phyloP scores from a whole-genome alignment of 2,113 vertebrate species.

The Echinops telfairi region DNA sequence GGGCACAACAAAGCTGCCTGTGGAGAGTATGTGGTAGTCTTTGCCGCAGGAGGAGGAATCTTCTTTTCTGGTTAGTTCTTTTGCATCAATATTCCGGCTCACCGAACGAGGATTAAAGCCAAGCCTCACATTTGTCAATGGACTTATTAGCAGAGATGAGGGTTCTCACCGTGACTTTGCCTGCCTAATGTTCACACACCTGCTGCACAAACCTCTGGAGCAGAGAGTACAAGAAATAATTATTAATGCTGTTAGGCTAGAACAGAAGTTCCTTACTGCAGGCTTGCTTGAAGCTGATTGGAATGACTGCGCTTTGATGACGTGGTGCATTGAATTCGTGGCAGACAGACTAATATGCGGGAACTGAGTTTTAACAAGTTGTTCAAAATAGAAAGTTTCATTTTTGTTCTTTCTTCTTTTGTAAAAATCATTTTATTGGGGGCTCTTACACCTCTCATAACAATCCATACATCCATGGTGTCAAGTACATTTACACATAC shows the following conservation, averaged over 20 bases:
- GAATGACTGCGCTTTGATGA: constrained; percentile 97
- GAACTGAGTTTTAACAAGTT: constrained; percentile 97
- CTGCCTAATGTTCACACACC: constrained; percentile 98
- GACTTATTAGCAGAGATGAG: constrained; percentile 99
- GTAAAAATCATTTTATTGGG: no score
- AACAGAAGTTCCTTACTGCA: constrained; percentile 96
- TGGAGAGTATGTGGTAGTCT: constrained; percentile 94
- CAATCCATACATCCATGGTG: no score
- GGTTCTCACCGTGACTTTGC: constrained; percentile 98
- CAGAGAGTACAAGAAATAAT: constrained; percentile 91
- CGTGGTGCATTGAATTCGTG: constrained; percentile 97
- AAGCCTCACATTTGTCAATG: constrained; percentile 97
- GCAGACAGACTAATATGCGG: constrained; percentile 95
- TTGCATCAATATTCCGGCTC: constrained; percentile 97
- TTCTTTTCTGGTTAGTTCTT: constrained; percentile 97
- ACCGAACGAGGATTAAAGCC: constrained; percentile 93
- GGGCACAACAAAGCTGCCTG: constrained; percentile 93
- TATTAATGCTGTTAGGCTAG: constrained; percentile 93
- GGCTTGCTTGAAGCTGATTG: constrained; percentile 96
- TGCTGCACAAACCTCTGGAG: constrained; percentile 92
- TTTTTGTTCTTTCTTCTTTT: no score
- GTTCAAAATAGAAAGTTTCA: constrained; percentile 90
- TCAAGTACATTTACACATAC: no score
- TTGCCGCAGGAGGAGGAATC: constrained; percentile 98
- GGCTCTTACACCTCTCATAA: no score